Conservation (phyloP, 2,797 vertebrate genomes). For the Melopsittacus undulatus region DNA sequence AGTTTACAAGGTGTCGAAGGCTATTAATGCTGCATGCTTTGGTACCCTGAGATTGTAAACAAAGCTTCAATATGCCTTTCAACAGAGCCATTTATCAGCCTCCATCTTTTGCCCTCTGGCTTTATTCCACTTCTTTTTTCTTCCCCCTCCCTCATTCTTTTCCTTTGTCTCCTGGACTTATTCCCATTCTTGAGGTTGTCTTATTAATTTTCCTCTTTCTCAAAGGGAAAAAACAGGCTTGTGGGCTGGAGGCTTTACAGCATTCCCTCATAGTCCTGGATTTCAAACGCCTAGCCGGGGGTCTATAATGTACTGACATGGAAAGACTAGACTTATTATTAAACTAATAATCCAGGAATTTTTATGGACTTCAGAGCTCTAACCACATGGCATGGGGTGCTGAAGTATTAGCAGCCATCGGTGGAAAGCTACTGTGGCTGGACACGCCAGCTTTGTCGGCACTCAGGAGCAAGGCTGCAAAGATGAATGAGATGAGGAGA, state of each 20-base stretch:
- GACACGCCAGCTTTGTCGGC: background rate
- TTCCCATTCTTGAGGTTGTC: conserved; percentile 32
- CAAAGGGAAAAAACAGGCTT: background rate
- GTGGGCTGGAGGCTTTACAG: conserved; percentile 40
- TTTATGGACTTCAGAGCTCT: conserved; percentile 50
- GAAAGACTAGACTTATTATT: conserved; percentile 37
- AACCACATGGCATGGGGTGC: background rate
- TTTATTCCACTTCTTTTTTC: background rate
- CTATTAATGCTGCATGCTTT: conserved; percentile 18
- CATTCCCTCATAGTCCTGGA: conserved; percentile 19
- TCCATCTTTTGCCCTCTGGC: conserved; percentile 1
- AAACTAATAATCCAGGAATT: conserved; percentile 48
- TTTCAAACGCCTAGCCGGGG: background rate
- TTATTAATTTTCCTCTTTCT: conserved; percentile 55
- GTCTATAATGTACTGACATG: conserved; percentile 15
- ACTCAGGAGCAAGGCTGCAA: background rate
- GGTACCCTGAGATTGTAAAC: conserved; percentile 31
- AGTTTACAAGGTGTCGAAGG: conserved; percentile 54
- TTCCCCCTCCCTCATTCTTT: background rate
- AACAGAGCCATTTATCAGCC: background rate
- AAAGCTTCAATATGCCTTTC: conserved; percentile 30
- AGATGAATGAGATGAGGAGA: background rate
- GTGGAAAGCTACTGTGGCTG: conserved; percentile 1
- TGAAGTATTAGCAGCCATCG: background rate
- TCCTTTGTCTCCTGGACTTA: conserved; percentile 25